Evolutionary conservation across 2,113 vertebrate species (phyloP), one percentile per base, ranked within the genome.

Genomic region (Rhynchomys soricoides): DNA sequence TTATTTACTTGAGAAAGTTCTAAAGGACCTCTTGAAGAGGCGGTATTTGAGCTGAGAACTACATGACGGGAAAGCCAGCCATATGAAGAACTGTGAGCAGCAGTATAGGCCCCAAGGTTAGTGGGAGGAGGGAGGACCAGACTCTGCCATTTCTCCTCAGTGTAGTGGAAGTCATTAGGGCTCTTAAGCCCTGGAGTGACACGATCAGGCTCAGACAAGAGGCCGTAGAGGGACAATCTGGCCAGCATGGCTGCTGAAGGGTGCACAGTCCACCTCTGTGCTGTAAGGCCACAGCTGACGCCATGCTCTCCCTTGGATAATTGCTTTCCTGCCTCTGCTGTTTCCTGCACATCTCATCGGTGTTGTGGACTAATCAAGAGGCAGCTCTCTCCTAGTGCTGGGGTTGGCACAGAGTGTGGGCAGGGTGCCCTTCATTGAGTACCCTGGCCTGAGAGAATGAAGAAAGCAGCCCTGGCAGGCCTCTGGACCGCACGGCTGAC

Each of bases 281-380:
- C 90, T 91, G 8, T 59, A 37, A 87, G 75, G 93, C 71, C 2
- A 0, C 74, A 74, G 92, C 93, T 79, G 92, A 96, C 70, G 68
- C 92, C 4, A 12, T 74, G 52, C 21, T 96, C 31, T 90, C 75
- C 83, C 90, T 66, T 4, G 64, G 96, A 89, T 96, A 97, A 97
- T 97, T 97, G 91, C 96, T 98, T 97, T 98, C 95, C 93, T 94
- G 13, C 96, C 95, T 96, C 13, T 21, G 0, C 79, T 96, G 97
- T 97, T 97, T 98, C 95, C 96, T 95, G 86, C 98, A 97, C 94
- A 93, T 96, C 96, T 97, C 74, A 93, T 98, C 95, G 94, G 81
- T 97, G 97, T 94, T 96, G 86, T 97, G 95, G 97, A 96, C 97
- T 96, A 78, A 77, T 95, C 96, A 97, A 91, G 97, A 96, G 26